Evolutionary conservation across 2,113 vertebrate genomes (phyloP).

Genomic region (Hiodon alosoides): DNA sequence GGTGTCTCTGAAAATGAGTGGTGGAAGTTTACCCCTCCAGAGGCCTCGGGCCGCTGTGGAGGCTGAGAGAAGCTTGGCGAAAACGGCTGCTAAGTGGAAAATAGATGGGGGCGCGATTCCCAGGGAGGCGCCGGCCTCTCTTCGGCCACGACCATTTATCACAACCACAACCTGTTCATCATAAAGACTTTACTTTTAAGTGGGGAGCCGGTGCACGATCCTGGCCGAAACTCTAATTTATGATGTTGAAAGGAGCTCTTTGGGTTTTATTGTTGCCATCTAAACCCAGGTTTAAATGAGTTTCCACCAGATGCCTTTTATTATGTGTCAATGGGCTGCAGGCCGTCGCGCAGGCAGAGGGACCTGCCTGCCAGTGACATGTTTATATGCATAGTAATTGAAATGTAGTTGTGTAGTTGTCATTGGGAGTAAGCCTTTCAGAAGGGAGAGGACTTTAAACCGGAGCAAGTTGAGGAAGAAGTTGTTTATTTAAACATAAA

Average conservation of each 20-base stretch:
- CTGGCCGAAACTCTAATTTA: conserved; percentile 41
- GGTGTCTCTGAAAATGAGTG: conserved; percentile 11
- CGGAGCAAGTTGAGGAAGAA: conserved; percentile 14
- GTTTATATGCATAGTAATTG: conserved; percentile 19
- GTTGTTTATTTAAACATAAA: conserved; percentile 58
- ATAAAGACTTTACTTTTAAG: conserved; percentile 39
- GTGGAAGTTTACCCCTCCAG: conserved; percentile 23
- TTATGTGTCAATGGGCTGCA: conserved; percentile 26
- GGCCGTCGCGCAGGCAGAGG: neutral
- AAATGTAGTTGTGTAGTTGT: conserved; percentile 24
- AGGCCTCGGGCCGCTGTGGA: conserved; percentile 7
- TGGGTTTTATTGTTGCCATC: conserved; percentile 25
- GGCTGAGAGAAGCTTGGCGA: conserved; percentile 1
- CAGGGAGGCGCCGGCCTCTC: conserved; percentile 31
- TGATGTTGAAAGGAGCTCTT: conserved; percentile 29
- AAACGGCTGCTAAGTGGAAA: conserved; percentile 38
- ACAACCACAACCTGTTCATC: conserved; percentile 41
- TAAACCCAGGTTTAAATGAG: conserved; percentile 30
- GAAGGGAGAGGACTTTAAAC: conserved; percentile 22
- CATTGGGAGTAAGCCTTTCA: conserved; percentile 26
- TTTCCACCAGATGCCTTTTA: conserved; percentile 28
- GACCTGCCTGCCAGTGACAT: neutral
- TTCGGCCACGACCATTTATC: conserved; percentile 50
- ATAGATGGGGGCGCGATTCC: conserved; percentile 43
- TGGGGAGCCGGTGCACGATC: conserved; percentile 26